Conservation (phyloP, 2,797 vertebrate genomes). For the Galago senegalensis region DNA sequence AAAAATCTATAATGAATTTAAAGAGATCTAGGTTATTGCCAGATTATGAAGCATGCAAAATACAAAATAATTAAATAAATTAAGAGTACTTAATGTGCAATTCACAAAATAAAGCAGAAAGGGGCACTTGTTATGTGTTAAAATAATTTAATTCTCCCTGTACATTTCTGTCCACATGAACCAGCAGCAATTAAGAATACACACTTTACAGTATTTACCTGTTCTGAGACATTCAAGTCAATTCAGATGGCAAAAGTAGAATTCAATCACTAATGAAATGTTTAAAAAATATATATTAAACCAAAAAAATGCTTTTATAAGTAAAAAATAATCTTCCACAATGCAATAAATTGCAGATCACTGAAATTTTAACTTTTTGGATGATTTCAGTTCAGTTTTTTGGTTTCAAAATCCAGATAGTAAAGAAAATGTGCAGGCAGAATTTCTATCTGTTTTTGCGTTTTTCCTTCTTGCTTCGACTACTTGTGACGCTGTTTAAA, state of each 20-base stretch:
- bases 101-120: conserved; percentile 66
- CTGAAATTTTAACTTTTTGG: conserved; percentile 79
- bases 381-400: conserved; percentile 75
- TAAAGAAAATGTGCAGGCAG: not conserved
- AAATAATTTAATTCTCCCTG: conserved; percentile 89
- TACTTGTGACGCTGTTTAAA: conserved; percentile 80
- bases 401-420: conserved; percentile 70
- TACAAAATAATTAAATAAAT: not conserved
- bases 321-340: conserved; percentile 74
- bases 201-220: conserved; percentile 77
- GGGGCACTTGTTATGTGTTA: conserved; percentile 68
- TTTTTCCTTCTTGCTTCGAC: conserved; percentile 94
- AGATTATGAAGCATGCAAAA: conserved; percentile 48
- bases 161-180: conserved; percentile 70
- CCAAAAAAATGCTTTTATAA: conserved; percentile 75
- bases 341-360: conserved; percentile 62
- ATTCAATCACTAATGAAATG: conserved; percentile 76
- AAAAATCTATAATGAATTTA: not conserved
- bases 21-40: conserved; percentile 29
- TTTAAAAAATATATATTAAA: conserved; percentile 80
- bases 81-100: not conserved
- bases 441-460: conserved; percentile 94
- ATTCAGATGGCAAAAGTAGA: conserved; percentile 65
- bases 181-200: conserved; percentile 56
- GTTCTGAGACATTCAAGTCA: conserved; percentile 61